Conservation (phyloP, 2,888 invertebrate genomes). For the Cataglyphis altisquamis region DNA sequence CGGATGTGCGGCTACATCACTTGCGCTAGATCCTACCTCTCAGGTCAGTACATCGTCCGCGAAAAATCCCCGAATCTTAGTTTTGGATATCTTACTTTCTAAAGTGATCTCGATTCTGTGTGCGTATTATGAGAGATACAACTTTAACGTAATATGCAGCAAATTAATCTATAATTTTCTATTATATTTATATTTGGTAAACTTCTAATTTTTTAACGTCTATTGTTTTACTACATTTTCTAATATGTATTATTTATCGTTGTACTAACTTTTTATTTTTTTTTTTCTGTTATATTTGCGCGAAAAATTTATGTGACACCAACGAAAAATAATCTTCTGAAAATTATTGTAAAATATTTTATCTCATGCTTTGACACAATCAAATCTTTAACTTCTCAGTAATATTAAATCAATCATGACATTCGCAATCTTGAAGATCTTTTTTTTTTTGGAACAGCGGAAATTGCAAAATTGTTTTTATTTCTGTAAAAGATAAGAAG, state of each 20-base stretch:
- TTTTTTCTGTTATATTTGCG: not conserved
- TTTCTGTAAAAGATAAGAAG: not conserved
- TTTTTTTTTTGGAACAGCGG: not conserved
- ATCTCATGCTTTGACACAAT: not conserved
- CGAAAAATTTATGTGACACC: not conserved
- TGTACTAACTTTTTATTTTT: not conserved
- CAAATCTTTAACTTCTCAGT: not conserved
- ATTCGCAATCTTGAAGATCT: not conserved
- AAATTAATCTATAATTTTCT: not conserved
- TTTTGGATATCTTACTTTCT: not conserved
- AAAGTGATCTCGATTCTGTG: not conserved
- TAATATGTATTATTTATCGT: not conserved
- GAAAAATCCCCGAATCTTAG: not conserved
- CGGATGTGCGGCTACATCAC: constrained; percentile 84
- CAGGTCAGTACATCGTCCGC: constrained; percentile 78
- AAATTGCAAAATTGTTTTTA: not conserved
- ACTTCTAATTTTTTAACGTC: not conserved
- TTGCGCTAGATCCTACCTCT: constrained; percentile 83
- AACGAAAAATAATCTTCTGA: not conserved
- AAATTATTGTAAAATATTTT: constrained; percentile 1
- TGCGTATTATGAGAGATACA: not conserved
- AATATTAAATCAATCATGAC: not conserved
- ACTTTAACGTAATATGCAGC: not conserved
- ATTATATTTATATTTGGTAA: not conserved
- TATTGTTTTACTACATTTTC: not conserved